Percentiles rank a stretch among this genome's conserved stretches.
Conservation (phyloP, 2,113 vertebrate species). For the Merops nubicus region DNA sequence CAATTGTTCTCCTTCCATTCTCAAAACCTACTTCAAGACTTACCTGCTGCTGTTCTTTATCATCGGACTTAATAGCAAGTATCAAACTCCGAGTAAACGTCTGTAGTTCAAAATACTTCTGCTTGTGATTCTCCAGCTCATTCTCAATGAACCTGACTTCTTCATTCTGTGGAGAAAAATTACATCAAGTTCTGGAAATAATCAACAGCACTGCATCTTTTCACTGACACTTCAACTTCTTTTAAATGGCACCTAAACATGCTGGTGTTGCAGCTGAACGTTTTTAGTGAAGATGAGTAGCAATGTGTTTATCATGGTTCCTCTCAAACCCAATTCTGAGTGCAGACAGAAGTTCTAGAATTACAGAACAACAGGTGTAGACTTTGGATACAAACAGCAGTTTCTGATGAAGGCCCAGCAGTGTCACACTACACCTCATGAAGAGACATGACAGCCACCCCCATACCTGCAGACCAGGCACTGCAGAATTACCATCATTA, state of each 20-base stretch:
- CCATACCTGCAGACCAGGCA: accelerated
- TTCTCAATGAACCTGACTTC: conserved; percentile 94
- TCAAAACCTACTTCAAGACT: not conserved
- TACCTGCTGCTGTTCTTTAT: conserved; percentile 94
- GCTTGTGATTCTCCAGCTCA: conserved; percentile 93
- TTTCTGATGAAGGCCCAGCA: not conserved
- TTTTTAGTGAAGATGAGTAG: not conserved
- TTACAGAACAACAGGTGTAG: accelerated
- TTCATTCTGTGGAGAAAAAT: conserved; percentile 84
- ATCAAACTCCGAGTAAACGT: conserved; percentile 90
- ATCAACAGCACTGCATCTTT: not conserved
- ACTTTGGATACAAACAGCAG: not conserved
- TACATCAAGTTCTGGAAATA: not conserved
- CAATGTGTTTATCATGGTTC: not conserved
- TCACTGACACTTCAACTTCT: not conserved
- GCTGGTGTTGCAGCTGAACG: not conserved
- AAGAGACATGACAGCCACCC: too few species aligned
- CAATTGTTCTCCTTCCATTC: not conserved
- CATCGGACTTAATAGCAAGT: conserved; percentile 87
- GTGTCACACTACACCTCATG: not conserved
- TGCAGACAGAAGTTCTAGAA: not conserved
- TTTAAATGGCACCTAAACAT: not conserved
- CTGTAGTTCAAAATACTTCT: conserved; percentile 90
- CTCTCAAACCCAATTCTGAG: not conserved
- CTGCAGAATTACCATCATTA: not conserved